Conservation (phyloP, 2,113 vertebrate genomes). For the Poicephalus meyeri region DNA sequence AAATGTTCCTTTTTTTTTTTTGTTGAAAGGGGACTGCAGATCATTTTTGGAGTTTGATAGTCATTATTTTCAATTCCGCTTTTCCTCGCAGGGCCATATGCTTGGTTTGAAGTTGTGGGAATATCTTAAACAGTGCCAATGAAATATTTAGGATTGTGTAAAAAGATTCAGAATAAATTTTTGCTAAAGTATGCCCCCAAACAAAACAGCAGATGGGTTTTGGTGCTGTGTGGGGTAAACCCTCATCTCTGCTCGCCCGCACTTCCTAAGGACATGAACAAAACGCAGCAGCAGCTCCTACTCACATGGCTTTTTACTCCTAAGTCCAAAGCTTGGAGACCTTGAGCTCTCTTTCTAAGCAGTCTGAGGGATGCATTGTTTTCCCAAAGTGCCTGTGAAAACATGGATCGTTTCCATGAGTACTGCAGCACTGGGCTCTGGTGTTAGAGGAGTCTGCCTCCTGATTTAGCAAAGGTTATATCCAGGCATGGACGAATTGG, state of each 20-base stretch:
- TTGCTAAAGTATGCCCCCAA: neutral
- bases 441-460: neutral
- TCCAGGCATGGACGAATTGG: neutral
- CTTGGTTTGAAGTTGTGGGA: slow-evolving; percentile 19
- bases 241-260: neutral
- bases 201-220: slow-evolving; percentile 33
- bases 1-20: neutral
- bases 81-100: neutral
- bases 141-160: slow-evolving; percentile 51
- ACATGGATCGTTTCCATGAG: neutral
- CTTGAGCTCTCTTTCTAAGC: neutral
- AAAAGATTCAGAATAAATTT: slow-evolving; percentile 31
- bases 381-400: neutral
- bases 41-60: neutral
- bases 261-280: neutral
- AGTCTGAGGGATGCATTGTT: neutral
- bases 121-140: slow-evolving; percentile 11
- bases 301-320: neutral
- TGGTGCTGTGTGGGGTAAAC: neutral
- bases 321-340: neutral
- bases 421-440: fast-evolving
- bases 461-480: neutral
- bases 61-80: neutral
- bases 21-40: neutral
- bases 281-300: neutral